These are phyloP conservation scores for Tetrao urogallus DNA, from an alignment of 2,113 vertebrate genomes.

Conservation along the genomic window DNA sequence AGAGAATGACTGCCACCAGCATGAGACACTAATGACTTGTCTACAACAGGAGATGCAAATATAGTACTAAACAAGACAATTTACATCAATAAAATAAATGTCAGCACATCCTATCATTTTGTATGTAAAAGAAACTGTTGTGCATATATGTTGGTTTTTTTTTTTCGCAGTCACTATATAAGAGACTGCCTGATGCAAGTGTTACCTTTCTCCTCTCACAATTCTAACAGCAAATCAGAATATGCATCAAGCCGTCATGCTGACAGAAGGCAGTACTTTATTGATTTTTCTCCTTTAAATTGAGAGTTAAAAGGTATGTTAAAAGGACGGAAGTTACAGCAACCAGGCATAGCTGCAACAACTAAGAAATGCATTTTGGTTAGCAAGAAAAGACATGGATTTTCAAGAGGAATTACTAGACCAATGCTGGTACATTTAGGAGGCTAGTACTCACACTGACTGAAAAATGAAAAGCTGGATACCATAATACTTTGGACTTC, in stretches of 20 bases:
- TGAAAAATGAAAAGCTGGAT: background rate
- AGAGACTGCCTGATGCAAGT: background rate
- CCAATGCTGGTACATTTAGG: background rate
- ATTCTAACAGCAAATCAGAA: background rate
- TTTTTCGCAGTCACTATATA: background rate
- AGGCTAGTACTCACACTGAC: background rate
- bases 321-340: background rate
- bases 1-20: background rate
- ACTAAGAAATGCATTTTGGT: background rate
- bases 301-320: background rate
- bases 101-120: background rate
- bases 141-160: background rate
- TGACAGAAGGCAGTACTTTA: background rate
- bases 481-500: background rate
- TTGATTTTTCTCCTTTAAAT: background rate
- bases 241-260: background rate
- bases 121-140: background rate
- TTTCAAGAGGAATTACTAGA: background rate
- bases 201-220: background rate
- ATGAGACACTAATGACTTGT: background rate
- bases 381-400: background rate
- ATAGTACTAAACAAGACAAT: background rate
- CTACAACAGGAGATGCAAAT: constrained; percentile 7
- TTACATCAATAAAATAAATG: background rate
- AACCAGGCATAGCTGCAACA: background rate